Conservation (phyloP, 2,888 invertebrate species). For the Phytoseiulus persimilis region DNA sequence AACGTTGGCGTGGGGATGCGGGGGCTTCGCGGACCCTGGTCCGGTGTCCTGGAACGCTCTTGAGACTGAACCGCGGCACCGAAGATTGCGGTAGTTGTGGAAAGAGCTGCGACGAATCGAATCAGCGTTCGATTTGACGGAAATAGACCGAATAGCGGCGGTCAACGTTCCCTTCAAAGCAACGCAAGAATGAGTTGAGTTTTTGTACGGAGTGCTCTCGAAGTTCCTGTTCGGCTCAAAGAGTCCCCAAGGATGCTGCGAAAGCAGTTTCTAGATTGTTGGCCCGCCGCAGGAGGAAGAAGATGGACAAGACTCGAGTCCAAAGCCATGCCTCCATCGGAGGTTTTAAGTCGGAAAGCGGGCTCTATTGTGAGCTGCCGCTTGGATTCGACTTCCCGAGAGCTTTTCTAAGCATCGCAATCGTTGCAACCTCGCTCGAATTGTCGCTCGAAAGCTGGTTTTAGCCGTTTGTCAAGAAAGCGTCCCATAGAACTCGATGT, state of each 20-base stretch:
- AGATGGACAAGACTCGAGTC: neutral
- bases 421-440: neutral
- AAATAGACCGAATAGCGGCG: neutral
- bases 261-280: neutral
- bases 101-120: no score
- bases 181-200: neutral
- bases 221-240: neutral
- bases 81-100: no score
- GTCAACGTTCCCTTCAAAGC: neutral
- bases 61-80: no score
- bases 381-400: neutral
- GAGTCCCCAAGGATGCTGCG: neutral
- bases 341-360: neutral
- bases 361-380: neutral
- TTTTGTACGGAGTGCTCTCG: neutral
- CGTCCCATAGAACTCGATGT: neutral
- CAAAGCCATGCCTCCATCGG: neutral
- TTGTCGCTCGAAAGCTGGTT: neutral
- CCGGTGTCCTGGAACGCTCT: no score
- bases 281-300: neutral
- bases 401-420: neutral
- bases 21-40: no score
- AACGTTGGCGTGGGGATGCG: no score
- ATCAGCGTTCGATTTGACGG: no score
- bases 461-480: neutral